These are phyloP conservation scores for Andrena bucephala DNA, from an alignment of 2,888 invertebrate genomes.

Conservation along the genomic window DNA sequence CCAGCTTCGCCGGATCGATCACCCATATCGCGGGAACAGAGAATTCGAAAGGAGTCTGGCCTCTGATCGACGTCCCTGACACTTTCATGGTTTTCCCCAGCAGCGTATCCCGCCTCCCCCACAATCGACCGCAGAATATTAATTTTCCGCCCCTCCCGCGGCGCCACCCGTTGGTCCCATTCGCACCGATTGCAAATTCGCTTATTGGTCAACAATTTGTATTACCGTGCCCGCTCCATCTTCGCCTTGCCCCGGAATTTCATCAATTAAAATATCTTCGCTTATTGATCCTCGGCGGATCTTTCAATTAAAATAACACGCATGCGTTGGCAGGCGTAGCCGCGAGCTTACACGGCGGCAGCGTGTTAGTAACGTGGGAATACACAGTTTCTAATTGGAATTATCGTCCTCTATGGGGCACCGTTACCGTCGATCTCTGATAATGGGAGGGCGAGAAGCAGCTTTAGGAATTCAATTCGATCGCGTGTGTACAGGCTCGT, in stretches of 20 bases:
- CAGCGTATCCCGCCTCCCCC: slow-evolving; percentile 33
- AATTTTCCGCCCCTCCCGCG: slow-evolving; percentile 12
- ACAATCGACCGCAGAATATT: slow-evolving; percentile 22
- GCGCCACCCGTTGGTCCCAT: not conserved
- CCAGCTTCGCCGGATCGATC: slow-evolving; percentile 60
- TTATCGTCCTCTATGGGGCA: not conserved
- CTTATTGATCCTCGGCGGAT: slow-evolving; percentile 37
- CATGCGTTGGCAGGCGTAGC: slow-evolving; percentile 44
- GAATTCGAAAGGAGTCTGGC: slow-evolving; percentile 61
- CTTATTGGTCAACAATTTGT: not conserved
- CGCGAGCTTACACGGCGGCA: not conserved
- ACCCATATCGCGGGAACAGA: slow-evolving; percentile 53
- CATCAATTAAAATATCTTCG: slow-evolving; percentile 35
- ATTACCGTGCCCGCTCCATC: not conserved
- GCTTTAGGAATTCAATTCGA: slow-evolving; percentile 15
- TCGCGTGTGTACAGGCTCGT: not conserved
- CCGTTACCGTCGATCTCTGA: not conserved
- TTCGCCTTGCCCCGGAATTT: not conserved
- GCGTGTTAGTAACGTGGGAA: not conserved
- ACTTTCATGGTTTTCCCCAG: slow-evolving; percentile 44
- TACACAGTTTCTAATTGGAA: slow-evolving; percentile 5
- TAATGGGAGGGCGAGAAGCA: not conserved
- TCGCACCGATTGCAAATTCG: not conserved
- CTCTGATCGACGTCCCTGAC: slow-evolving; percentile 54
- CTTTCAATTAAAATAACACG: slow-evolving; percentile 55